Conservation (phyloP, 2,113 vertebrate species). For the Catharus bicknelli region DNA sequence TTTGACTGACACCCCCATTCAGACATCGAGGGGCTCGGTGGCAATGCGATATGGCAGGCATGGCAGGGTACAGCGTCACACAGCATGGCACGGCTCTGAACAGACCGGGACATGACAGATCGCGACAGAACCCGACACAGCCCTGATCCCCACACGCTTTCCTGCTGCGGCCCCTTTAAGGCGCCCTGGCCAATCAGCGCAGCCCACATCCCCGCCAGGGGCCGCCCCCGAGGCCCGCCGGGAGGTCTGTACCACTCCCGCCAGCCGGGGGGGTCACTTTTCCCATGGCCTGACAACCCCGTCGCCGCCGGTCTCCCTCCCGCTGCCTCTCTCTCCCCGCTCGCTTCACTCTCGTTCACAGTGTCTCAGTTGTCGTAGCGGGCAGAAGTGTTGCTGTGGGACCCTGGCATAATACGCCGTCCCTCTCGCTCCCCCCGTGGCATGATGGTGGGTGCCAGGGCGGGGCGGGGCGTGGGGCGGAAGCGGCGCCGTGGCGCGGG, state of each 20-base stretch:
- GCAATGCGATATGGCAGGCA: neutral
- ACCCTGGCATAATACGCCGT: fast-evolving
- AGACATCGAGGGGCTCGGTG: neutral
- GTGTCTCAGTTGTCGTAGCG: fast-evolving
- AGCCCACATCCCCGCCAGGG: slow-evolving; percentile 40
- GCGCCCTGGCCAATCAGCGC: slow-evolving; percentile 30
- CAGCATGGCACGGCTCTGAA: neutral
- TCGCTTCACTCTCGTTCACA: fast-evolving
- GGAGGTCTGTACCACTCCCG: neutral
- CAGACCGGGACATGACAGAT: too few species aligned
- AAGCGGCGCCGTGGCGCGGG: slow-evolving; percentile 23
- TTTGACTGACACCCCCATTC: fast-evolving
- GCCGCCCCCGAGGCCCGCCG: neutral
- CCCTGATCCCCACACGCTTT: fast-evolving
- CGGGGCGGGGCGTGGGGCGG: neutral
- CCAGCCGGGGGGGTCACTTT: fast-evolving
- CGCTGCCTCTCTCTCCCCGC: fast-evolving
- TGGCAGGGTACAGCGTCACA: too few species aligned
- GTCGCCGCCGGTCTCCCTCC: fast-evolving
- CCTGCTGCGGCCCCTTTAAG: neutral
- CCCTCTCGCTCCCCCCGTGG: fast-evolving
- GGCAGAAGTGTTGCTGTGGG: fast-evolving
- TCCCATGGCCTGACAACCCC: fast-evolving
- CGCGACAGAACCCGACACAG: fast-evolving
- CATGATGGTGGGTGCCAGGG: neutral